phyloP scores from a whole-genome alignment of 23 tunicate species.

The Aplidium turbinatum region DNA sequence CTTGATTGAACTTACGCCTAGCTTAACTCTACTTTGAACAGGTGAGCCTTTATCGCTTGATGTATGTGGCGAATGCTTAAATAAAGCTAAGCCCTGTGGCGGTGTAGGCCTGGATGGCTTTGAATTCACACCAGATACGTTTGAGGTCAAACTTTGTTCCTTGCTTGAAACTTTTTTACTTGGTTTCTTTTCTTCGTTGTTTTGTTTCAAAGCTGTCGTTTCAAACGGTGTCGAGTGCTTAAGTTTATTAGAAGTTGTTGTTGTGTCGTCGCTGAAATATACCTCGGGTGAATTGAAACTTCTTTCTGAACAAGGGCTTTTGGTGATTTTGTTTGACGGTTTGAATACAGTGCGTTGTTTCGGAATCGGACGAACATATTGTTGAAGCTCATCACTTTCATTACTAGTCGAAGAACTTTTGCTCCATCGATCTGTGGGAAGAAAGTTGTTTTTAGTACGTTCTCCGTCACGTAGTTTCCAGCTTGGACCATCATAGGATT shows the following conservation, averaged over 20 bases:
- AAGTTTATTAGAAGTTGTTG: too few species aligned
- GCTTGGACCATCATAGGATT: too few species aligned
- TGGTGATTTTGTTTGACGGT: neutral
- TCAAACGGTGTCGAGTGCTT: neutral
- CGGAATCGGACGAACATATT: constrained; percentile 43
- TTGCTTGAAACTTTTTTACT: too few species aligned
- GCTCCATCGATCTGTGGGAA: too few species aligned
- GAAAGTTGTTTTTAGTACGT: too few species aligned
- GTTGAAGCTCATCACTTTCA: constrained; percentile 9
- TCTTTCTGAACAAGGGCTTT: neutral
- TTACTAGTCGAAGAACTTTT: too few species aligned
- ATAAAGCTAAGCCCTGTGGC: constrained; percentile 35
- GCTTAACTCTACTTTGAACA: constrained; percentile 51
- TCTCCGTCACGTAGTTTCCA: too few species aligned
- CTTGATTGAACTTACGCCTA: constrained; percentile 47
- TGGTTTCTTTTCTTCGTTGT: neutral
- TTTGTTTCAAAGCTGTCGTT: neutral
- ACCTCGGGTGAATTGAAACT: too few species aligned
- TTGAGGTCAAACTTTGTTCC: too few species aligned
- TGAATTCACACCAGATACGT: too few species aligned
- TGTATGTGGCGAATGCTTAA: constrained; percentile 15
- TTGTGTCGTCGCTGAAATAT: too few species aligned
- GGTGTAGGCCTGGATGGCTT: constrained; percentile 9
- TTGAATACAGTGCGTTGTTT: constrained; percentile 61
- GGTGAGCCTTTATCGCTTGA: constrained; percentile 13